Conservation (phyloP, 2,888 invertebrate species). For the Eristalis arbustorum region DNA sequence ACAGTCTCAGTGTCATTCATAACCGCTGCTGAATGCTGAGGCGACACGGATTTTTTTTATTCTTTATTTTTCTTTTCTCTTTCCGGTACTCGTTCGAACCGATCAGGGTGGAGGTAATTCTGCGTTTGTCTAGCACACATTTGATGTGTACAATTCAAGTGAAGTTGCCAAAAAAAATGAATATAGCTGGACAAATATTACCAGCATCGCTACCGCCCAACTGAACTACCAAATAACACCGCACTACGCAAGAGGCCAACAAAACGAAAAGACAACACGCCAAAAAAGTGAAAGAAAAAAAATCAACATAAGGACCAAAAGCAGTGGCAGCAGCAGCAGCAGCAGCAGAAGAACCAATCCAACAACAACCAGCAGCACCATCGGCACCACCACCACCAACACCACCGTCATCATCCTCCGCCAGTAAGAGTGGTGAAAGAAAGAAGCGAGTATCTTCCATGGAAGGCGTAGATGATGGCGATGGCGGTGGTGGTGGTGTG, state of each 20-base stretch:
- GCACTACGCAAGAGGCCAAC: constrained; percentile 58
- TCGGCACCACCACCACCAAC: constrained; percentile 16
- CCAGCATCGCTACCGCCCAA: constrained; percentile 35
- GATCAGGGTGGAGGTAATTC: constrained; percentile 12
- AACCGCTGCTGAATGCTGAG: neutral
- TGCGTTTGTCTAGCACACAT: constrained; percentile 25
- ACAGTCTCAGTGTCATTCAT: neutral
- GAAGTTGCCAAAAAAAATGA: constrained; percentile 23
- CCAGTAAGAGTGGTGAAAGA: constrained; percentile 34
- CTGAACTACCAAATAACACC: constrained; percentile 64
- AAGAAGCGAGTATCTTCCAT: constrained; percentile 38
- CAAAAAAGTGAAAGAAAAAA: constrained; percentile 22
- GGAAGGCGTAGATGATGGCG: constrained; percentile 11
- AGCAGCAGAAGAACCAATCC: constrained; percentile 5
- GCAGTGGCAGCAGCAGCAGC: constrained; percentile 20
- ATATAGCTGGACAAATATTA: neutral
- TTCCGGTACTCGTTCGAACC: constrained; percentile 38
- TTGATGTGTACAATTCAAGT: constrained; percentile 18
- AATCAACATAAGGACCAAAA: constrained; percentile 14
- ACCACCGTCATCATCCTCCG: constrained; percentile 52
- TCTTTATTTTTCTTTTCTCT: neutral
- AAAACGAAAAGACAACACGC: constrained; percentile 24
- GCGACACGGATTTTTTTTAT: neutral
- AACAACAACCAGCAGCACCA: constrained; percentile 26
- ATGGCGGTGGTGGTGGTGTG: constrained; percentile 14